phyloP scores from a whole-genome alignment of 2,888 invertebrate genomes.

The Eupithecia subumbrata region DNA sequence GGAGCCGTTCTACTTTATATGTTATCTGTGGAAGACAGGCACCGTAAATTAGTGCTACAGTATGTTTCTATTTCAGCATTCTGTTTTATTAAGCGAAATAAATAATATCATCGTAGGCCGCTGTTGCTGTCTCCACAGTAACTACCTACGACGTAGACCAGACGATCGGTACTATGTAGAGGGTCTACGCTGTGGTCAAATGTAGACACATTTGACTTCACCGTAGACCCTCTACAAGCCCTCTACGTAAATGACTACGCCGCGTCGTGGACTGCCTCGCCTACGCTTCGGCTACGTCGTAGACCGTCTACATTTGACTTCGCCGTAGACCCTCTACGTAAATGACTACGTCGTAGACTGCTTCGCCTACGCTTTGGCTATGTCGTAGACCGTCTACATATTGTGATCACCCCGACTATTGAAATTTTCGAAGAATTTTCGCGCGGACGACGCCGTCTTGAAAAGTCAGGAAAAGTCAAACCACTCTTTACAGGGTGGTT shows the following conservation, averaged over 20 bases:
- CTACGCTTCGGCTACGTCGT: not conserved
- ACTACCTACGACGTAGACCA: not conserved
- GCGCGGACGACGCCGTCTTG: no score
- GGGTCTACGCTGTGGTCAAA: no score
- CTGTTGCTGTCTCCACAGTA: not conserved
- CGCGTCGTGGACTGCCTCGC: not conserved
- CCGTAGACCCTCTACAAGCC: not conserved
- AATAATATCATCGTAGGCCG: not conserved
- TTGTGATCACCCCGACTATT: not conserved
- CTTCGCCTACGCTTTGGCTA: not conserved
- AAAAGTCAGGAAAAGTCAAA: no score
- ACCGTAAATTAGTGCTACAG: slow-evolving; percentile 5
- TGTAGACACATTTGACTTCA: not conserved
- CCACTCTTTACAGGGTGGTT: no score
- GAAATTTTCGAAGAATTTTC: not conserved
- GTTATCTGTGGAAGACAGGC: slow-evolving; percentile 18
- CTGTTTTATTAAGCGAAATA: not conserved
- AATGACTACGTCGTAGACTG: not conserved
- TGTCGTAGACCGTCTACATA: not conserved
- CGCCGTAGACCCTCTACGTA: not conserved
- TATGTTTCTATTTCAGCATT: not conserved
- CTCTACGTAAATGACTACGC: not conserved
- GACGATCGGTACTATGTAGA: no score
- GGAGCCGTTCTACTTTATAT: slow-evolving; percentile 1
- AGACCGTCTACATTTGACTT: not conserved